Percentiles rank a stretch among this genome's conserved stretches.
phyloP scores from a whole-genome alignment of 2,797 vertebrate genomes.

The Acipenser transmontanus region DNA sequence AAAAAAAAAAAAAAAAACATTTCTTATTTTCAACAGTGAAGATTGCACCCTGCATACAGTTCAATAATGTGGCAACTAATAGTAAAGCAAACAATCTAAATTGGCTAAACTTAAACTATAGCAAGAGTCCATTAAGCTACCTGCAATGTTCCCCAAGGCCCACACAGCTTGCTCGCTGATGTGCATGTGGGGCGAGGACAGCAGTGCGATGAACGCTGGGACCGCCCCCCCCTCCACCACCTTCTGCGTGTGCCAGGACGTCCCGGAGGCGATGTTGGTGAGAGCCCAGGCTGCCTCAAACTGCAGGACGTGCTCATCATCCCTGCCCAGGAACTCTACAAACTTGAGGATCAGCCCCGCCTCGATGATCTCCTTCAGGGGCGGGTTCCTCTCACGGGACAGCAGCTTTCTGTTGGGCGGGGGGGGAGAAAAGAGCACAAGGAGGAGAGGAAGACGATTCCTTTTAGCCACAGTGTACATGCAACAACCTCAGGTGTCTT shows the following conservation, averaged over 20 bases:
- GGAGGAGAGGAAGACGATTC: background rate
- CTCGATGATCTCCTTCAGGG: conserved; percentile 66
- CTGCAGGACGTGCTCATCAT: conserved; percentile 63
- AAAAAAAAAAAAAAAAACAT: too few relatives aligned
- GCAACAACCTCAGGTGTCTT: too few relatives aligned
- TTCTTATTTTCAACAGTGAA: too few relatives aligned
- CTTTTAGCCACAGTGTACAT: too few relatives aligned
- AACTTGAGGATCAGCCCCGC: conserved; percentile 70
- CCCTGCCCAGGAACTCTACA: conserved; percentile 65
- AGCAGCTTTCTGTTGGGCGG: conserved; percentile 64
- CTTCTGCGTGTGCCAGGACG: conserved; percentile 69
- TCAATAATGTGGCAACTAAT: background rate
- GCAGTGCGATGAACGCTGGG: conserved; percentile 64
- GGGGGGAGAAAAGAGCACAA: too few relatives aligned
- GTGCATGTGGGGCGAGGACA: conserved; percentile 70
- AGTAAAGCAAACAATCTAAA: background rate
- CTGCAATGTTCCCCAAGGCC: conserved; percentile 89
- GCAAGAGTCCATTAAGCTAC: conserved; percentile 45
- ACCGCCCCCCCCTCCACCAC: conserved; percentile 80
- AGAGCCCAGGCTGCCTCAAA: conserved; percentile 88
- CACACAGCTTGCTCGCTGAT: conserved; percentile 84
- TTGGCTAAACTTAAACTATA: background rate
- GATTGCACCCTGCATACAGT: too few relatives aligned
- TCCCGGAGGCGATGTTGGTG: conserved; percentile 84
- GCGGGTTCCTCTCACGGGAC: conserved; percentile 70